A percentile compares a stretch with the other conserved stretches of the same genome.
Conservation (phyloP, 2,888 invertebrate genomes). For the Melanargia galathea region DNA sequence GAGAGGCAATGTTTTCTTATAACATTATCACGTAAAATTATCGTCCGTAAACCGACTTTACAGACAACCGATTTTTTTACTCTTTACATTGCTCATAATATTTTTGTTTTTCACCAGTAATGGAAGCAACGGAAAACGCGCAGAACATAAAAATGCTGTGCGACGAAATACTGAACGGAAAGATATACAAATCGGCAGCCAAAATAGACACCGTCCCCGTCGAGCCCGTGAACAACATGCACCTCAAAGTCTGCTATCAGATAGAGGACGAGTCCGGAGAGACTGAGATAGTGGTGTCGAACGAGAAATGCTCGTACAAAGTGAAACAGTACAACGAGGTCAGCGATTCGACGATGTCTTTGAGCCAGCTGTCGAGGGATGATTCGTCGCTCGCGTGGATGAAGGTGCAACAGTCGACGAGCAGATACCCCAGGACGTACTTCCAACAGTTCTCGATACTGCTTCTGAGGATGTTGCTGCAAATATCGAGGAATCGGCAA, state of each 20-base stretch:
- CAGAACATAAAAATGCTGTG: slow-evolving; percentile 75
- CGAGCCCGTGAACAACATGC: slow-evolving; percentile 58
- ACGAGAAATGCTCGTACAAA: slow-evolving; percentile 70
- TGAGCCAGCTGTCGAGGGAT: slow-evolving; percentile 64
- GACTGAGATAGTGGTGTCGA: slow-evolving; percentile 66
- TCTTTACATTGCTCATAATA: too few species aligned
- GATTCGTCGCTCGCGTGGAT: slow-evolving; percentile 75
- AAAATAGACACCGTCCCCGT: slow-evolving; percentile 51
- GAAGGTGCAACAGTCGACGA: slow-evolving; percentile 75
- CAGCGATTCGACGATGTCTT: slow-evolving; percentile 63
- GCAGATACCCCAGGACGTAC: slow-evolving; percentile 74
- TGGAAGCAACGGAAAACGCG: slow-evolving; percentile 83
- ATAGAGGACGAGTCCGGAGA: slow-evolving; percentile 61
- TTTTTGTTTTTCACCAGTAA: slow-evolving; percentile 73
- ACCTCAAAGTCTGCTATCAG: slow-evolving; percentile 70
- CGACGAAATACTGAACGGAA: slow-evolving; percentile 83
- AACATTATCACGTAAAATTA: too few species aligned
- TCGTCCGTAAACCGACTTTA: too few species aligned
- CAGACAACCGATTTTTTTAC: too few species aligned
- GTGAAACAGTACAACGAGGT: slow-evolving; percentile 61
- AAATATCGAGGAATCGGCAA: slow-evolving; percentile 82
- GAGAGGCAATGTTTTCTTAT: too few species aligned
- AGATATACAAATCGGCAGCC: slow-evolving; percentile 68
- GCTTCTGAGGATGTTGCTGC: slow-evolving; percentile 82
- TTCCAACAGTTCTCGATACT: slow-evolving; percentile 83